A percentile compares a stretch with the other conserved stretches of the same genome.
Conservation (phyloP, 1,140 invertebrate species). For the Pemphigus obesinymphae region DNA sequence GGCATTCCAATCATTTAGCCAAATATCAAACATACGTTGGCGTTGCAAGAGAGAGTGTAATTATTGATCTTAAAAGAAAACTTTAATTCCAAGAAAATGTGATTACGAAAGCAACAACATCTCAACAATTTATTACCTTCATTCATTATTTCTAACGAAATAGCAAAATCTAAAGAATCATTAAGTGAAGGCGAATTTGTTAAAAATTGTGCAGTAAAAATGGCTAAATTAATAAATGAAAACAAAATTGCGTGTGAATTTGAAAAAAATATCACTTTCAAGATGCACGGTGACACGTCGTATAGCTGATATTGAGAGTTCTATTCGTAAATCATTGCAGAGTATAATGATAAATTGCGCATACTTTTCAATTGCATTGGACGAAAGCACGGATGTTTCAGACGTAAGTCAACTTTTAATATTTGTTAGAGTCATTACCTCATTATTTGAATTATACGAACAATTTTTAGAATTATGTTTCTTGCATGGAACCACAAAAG, state of each 20-base stretch:
- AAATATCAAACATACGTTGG: neutral
- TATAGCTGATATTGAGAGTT: neutral
- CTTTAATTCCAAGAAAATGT: neutral
- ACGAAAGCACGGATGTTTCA: too few species aligned
- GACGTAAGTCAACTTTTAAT: too few species aligned
- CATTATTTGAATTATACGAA: too few species aligned
- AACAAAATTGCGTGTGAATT: too few species aligned
- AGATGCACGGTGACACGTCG: neutral
- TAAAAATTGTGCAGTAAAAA: too few species aligned
- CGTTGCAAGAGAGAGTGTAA: neutral
- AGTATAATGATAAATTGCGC: too few species aligned
- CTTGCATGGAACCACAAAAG: neutral
- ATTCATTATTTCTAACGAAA: neutral
- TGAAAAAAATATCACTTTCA: neutral
- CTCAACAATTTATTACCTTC: neutral
- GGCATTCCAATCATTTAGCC: neutral
- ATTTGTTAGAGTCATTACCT: too few species aligned
- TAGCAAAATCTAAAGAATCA: neutral
- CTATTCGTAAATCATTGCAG: too few species aligned
- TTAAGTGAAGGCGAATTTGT: neutral
- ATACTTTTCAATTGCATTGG: neutral
- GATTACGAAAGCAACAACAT: too few species aligned
- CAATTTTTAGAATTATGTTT: too few species aligned
- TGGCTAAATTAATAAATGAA: neutral
- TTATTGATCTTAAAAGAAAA: neutral